phyloP scores from a whole-genome alignment of 2,113 vertebrate species.

The Sciurus niger region DNA sequence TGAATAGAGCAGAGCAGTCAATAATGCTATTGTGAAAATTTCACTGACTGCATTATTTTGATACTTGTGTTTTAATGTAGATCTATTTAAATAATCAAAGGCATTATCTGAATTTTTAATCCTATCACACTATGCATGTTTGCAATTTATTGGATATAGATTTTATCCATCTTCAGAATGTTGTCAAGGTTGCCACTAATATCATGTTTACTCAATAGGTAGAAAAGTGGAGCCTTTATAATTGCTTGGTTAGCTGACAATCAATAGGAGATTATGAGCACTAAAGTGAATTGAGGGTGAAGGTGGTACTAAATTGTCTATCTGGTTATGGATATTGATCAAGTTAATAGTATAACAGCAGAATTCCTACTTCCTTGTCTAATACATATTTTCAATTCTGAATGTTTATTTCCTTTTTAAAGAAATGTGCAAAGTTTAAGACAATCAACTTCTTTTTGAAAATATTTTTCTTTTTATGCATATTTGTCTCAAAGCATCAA shows the following conservation, averaged over 20 bases:
- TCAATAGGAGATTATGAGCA: conserved; percentile 58
- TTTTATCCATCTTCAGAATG: neutral
- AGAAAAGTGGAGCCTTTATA: neutral
- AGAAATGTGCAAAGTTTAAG: neutral
- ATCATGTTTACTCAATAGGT: neutral
- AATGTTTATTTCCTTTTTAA: conserved; percentile 60
- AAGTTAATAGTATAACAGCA: conserved; percentile 60
- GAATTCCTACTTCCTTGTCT: neutral
- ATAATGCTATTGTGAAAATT: neutral
- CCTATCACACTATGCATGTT: neutral
- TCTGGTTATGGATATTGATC: conserved; percentile 65
- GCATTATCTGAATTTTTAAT: conserved; percentile 29
- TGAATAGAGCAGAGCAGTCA: neutral
- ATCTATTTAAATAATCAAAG: neutral
- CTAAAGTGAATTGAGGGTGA: conserved; percentile 26
- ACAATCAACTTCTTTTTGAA: neutral
- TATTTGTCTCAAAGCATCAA: neutral
- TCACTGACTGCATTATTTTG: neutral
- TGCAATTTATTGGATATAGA: neutral
- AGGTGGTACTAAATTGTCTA: conserved; percentile 41
- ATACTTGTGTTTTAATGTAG: neutral
- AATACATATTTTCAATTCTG: conserved; percentile 13
- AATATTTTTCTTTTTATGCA: neutral
- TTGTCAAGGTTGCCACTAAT: neutral
- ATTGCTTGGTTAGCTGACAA: conserved; percentile 60